Evolutionary conservation across 1,140 invertebrate species (phyloP).

Genomic region (Cyrtorhinus lividipennis): DNA sequence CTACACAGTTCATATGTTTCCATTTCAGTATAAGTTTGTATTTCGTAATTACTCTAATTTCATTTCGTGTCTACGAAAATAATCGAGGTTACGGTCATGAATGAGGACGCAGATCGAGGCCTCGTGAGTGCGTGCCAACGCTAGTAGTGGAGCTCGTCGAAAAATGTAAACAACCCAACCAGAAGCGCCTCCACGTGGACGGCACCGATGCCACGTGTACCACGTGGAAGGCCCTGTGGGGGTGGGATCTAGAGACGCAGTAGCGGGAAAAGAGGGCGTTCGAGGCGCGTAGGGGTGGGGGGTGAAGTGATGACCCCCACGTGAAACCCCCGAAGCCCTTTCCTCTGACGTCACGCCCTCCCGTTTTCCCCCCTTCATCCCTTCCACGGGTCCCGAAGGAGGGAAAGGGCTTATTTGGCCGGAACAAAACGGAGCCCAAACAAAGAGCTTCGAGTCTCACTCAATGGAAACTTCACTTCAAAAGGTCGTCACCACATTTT

Average conservation of each 20-base stretch:
- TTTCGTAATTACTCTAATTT: no score
- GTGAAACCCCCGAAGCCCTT: not conserved
- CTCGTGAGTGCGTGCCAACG: not conserved
- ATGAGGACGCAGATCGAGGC: not conserved
- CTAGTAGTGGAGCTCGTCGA: no score
- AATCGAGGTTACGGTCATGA: not conserved
- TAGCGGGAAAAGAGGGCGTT: not conserved
- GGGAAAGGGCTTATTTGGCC: not conserved
- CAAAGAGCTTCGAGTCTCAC: no score
- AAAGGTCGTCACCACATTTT: no score
- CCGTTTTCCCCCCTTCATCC: not conserved
- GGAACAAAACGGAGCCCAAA: no score
- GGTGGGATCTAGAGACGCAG: not conserved
- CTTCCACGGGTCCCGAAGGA: not conserved
- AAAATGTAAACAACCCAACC: no score
- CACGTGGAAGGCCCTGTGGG: not conserved
- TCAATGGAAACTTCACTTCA: no score
- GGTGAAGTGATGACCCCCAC: slow-evolving; percentile 1
- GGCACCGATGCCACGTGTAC: not conserved
- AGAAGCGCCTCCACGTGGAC: not conserved
- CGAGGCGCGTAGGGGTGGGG: not conserved
- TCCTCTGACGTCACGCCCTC: slow-evolving; percentile 1
- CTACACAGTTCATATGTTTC: no score
- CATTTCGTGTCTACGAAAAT: not conserved
- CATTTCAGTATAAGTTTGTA: no score